Evolutionary conservation across 2,113 vertebrate genomes (phyloP).

Genomic region (Scomber colias): DNA sequence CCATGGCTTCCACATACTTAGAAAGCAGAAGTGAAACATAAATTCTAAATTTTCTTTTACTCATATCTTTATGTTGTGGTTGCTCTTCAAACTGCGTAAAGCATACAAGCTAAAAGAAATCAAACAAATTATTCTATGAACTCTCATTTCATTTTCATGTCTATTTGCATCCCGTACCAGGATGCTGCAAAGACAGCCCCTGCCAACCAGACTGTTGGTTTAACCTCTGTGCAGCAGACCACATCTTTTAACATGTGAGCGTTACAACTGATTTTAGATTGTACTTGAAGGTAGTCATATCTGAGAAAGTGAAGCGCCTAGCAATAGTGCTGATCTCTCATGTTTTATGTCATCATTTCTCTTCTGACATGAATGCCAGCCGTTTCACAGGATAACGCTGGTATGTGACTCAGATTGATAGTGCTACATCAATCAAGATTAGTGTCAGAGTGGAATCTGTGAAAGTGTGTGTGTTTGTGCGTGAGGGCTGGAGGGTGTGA

Average conservation of each 20-base stretch:
- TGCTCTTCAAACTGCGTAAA: not conserved
- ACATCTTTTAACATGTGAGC: conserved; percentile 8
- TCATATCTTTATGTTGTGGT: no score
- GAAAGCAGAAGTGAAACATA: not conserved
- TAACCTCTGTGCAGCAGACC: conserved; percentile 5
- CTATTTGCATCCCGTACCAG: no score
- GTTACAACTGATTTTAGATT: not conserved
- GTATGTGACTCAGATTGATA: conserved; percentile 49
- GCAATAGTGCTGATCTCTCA: conserved; percentile 20
- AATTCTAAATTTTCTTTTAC: not conserved
- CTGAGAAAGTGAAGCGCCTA: not conserved
- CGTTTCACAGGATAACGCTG: conserved; percentile 38
- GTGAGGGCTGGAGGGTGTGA: conserved; percentile 5
- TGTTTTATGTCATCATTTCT: not conserved
- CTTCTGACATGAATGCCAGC: conserved; percentile 22
- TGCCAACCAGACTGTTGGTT: conserved; percentile 2
- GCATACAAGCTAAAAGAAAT: no score
- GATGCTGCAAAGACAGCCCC: no score
- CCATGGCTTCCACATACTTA: not conserved
- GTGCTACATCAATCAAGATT: conserved; percentile 57
- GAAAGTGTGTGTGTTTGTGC: conserved; percentile 21
- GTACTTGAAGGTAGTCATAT: not conserved
- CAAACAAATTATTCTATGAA: no score
- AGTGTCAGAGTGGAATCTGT: conserved; percentile 49
- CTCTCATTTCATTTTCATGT: no score